Conservation (phyloP, 2,888 invertebrate species). For the Deilephila porcellus region DNA sequence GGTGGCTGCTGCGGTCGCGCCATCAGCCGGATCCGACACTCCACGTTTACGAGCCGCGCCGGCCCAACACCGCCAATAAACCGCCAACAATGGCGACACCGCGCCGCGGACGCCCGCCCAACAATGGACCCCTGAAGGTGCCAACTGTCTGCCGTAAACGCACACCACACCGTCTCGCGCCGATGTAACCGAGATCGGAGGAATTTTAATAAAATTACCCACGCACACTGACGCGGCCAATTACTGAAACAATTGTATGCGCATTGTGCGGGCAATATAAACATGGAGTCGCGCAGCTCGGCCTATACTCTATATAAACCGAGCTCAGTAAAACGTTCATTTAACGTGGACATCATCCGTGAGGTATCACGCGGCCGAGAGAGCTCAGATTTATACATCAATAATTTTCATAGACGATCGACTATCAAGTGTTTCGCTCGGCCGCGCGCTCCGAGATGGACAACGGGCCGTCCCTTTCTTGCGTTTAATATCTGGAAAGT, state of each 20-base stretch:
- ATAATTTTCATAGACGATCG: conserved; percentile 26
- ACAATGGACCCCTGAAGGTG: conserved; percentile 82
- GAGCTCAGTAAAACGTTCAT: conserved; percentile 43
- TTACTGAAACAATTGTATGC: conserved; percentile 49
- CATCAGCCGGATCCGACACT: conserved; percentile 67
- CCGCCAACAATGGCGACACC: conserved; percentile 83
- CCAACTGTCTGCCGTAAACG: conserved; percentile 65
- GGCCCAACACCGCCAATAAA: conserved; percentile 83
- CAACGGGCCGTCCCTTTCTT: conserved; percentile 13
- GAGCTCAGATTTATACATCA: conserved; percentile 24
- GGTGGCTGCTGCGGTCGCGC: conserved; percentile 81
- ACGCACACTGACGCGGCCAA: conserved; percentile 37
- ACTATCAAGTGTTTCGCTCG: conserved; percentile 29
- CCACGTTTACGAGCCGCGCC: conserved; percentile 74
- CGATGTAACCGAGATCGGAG: conserved; percentile 44
- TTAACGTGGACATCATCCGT: conserved; percentile 43
- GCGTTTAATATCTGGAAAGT: conserved; percentile 55
- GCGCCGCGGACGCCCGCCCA: conserved; percentile 58
- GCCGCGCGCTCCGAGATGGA: not conserved
- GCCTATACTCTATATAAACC: conserved; percentile 38
- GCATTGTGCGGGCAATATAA: conserved; percentile 32
- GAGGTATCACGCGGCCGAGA: conserved; percentile 35
- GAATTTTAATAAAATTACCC: conserved; percentile 47
- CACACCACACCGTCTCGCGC: conserved; percentile 32
- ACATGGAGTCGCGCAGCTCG: conserved; percentile 10